A percentile compares a stretch with the other conserved stretches of the same genome.
Conservation (phyloP, 2,888 invertebrate genomes). For the Lochmaea crataegi region DNA sequence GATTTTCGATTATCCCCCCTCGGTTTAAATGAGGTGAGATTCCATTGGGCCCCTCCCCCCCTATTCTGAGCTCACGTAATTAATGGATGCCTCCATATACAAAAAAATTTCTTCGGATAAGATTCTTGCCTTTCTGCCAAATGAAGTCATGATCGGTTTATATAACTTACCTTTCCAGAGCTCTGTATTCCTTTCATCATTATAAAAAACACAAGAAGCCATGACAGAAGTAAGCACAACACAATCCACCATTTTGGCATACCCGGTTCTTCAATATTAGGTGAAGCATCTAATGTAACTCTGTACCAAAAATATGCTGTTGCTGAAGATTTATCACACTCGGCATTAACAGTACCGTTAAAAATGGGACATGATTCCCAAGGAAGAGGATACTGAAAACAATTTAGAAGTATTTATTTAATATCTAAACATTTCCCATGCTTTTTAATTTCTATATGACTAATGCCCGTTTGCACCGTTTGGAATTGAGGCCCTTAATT, state of each 20-base stretch:
- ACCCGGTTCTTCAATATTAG: constrained; percentile 85
- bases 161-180: constrained; percentile 82
- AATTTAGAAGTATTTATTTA: constrained; percentile 5
- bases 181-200: constrained; percentile 98
- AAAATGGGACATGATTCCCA: constrained; percentile 83
- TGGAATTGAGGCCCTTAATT: too few relatives aligned
- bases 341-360: constrained; percentile 76
- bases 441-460: too few relatives aligned
- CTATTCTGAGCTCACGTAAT: too few relatives aligned
- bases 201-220: constrained; percentile 93
- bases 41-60: too few relatives aligned
- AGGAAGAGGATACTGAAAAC: constrained; percentile 79
- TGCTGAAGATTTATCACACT: constrained; percentile 86
- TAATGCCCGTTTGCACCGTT: too few relatives aligned
- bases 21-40: too few relatives aligned
- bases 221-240: constrained; percentile 85
- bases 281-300: constrained; percentile 87
- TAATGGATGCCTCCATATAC: too few relatives aligned
- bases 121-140: too few relatives aligned
- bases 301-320: constrained; percentile 96
- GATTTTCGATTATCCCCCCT: too few relatives aligned
- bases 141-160: not conserved
- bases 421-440: too few relatives aligned
- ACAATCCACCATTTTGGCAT: constrained; percentile 95
- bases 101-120: too few relatives aligned